Percentiles rank a stretch among this genome's conserved stretches.
phyloP scores from a whole-genome alignment of 2,113 vertebrate species.

The Pampusana beccarii region DNA sequence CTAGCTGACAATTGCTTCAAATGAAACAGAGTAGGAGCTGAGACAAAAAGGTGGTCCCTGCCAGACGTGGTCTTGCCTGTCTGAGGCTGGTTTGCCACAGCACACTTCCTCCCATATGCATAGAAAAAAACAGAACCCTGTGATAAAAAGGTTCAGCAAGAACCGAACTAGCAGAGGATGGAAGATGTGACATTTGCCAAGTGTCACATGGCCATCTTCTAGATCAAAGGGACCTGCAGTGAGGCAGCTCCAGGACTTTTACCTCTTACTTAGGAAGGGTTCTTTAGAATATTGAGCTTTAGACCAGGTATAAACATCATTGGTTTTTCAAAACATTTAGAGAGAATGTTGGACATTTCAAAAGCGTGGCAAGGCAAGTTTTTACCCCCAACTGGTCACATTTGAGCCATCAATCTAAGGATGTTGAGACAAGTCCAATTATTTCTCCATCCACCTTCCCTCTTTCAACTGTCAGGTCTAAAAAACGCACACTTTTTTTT shows the following conservation, averaged over 20 bases:
- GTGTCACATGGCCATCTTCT: background rate
- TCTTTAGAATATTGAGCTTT: background rate
- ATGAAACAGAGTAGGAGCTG: background rate
- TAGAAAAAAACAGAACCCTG: background rate
- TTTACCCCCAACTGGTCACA: background rate
- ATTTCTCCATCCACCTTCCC: background rate
- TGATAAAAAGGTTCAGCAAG: background rate
- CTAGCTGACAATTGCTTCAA: background rate
- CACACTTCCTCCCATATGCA: background rate
- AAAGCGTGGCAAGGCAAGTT: background rate
- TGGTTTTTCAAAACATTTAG: background rate
- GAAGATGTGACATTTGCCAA: background rate
- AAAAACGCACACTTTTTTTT: accelerated
- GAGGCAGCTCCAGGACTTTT: background rate
- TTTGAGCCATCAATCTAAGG: background rate
- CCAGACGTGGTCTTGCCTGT: background rate
- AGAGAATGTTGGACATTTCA: background rate
- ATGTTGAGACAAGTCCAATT: background rate
- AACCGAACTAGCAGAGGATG: background rate
- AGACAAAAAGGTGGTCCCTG: background rate
- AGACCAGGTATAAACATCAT: background rate
- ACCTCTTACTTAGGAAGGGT: background rate
- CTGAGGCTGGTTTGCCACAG: background rate
- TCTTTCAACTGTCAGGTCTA: background rate
- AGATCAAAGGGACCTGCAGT: background rate